Conservation (phyloP, 2,888 invertebrate genomes). For the Drosophila seclusa region DNA sequence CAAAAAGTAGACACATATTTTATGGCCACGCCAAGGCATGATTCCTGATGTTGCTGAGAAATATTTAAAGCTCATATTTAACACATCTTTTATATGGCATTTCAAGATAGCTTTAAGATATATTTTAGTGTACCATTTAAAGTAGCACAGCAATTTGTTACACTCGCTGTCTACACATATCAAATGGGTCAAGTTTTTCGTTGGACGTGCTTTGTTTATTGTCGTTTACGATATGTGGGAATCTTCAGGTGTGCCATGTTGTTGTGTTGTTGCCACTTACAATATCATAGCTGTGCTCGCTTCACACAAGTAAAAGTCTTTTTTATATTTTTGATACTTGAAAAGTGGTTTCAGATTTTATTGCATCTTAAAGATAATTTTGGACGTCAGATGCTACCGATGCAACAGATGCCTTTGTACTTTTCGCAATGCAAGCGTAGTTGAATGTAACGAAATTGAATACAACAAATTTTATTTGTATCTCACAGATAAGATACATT, state of each 20-base stretch:
- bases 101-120: conserved; percentile 64
- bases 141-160: conserved; percentile 73
- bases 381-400: neutral
- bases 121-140: conserved; percentile 67
- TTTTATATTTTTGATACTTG: neutral
- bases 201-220: conserved; percentile 8
- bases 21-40: conserved; percentile 54
- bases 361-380: no score
- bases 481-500: conserved; percentile 2
- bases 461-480: neutral
- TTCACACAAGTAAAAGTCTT: neutral
- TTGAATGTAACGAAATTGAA: neutral
- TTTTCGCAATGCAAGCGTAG: neutral
- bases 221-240: conserved; percentile 35
- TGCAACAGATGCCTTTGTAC: neutral
- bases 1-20: conserved; percentile 60
- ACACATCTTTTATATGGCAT: conserved; percentile 64
- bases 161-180: conserved; percentile 26
- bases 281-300: neutral
- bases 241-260: conserved; percentile 38
- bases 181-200: conserved; percentile 30
- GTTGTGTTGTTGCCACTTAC: conserved; percentile 7
- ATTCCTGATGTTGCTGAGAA: conserved; percentile 39
- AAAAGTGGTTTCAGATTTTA: neutral
- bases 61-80: conserved; percentile 63